These are phyloP conservation scores for Desmophyllum pertusum DNA, from an alignment of 92 coral and sea anemone genomes.

Conservation along the genomic window DNA sequence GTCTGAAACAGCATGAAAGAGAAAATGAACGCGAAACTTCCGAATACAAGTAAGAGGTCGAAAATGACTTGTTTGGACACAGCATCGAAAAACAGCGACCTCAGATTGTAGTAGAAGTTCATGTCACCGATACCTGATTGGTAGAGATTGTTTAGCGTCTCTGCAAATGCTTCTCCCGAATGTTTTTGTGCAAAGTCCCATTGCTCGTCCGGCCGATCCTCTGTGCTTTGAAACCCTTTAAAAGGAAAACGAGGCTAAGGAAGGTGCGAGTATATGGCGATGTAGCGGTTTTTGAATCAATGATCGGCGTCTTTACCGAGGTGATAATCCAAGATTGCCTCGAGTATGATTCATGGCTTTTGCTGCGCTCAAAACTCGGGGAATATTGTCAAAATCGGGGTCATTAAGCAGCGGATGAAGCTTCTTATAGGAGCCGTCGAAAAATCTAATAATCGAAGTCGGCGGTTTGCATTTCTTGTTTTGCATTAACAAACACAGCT, in stretches of 20 bases:
- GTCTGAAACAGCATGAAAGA: constrained; percentile 75
- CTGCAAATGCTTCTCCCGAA: constrained; percentile 55
- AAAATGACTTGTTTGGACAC: constrained; percentile 55
- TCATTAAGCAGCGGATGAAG: constrained; percentile 53
- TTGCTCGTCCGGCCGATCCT: constrained; percentile 61
- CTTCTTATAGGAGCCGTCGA: constrained; percentile 64
- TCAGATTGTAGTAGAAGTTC: constrained; percentile 57
- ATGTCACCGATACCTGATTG: constrained; percentile 60
- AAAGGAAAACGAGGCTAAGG: constrained; percentile 61
- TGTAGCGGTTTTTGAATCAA: constrained; percentile 19
- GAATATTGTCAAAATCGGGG: constrained; percentile 59
- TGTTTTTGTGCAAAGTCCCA: constrained; percentile 33
- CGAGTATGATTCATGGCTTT: constrained; percentile 25
- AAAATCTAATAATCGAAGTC: constrained; percentile 67
- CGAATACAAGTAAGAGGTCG: constrained; percentile 65
- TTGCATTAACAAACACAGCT: constrained; percentile 57
- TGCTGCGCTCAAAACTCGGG: constrained; percentile 60
- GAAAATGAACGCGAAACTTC: constrained; percentile 68
- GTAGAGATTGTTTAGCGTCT: constrained; percentile 19
- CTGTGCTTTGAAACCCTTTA: constrained; percentile 42
- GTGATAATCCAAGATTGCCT: constrained; percentile 52
- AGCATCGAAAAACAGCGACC: constrained; percentile 50
- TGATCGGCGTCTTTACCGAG: constrained; percentile 67
- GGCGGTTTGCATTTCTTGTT: constrained; percentile 50
- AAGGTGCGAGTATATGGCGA: constrained; percentile 57